phyloP scores from a whole-genome alignment of 2,888 invertebrate genomes.

The Fragum whitleyi region DNA sequence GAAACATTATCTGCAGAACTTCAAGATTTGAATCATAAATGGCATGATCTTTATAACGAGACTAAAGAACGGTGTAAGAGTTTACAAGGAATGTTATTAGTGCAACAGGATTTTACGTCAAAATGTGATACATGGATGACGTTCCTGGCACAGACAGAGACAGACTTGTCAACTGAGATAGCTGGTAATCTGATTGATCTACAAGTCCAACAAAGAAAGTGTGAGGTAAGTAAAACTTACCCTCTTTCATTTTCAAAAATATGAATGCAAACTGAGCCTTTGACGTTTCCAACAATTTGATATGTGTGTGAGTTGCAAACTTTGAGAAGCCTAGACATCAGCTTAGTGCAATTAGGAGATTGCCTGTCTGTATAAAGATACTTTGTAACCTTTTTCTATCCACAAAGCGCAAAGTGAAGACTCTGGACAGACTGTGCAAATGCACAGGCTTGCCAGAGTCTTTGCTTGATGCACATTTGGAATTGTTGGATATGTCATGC shows the following conservation, averaged over 20 bases:
- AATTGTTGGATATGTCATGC: no score
- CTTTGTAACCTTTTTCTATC: no score
- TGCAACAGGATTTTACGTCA: constrained; percentile 82
- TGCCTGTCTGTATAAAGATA: no score
- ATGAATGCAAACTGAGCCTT: neutral
- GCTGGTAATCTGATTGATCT: constrained; percentile 81
- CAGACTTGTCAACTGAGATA: constrained; percentile 78
- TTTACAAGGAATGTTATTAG: constrained; percentile 77
- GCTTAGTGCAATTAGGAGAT: no score
- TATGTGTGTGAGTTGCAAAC: no score
- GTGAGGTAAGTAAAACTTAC: constrained; percentile 75
- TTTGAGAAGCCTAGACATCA: no score
- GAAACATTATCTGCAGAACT: constrained; percentile 74
- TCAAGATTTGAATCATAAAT: constrained; percentile 79
- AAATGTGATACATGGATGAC: constrained; percentile 83
- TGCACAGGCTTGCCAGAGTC: no score
- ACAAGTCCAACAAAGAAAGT: constrained; percentile 78
- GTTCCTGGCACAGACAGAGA: constrained; percentile 82
- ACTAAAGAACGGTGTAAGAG: constrained; percentile 75
- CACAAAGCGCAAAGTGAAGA: no score
- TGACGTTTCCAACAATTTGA: no score
- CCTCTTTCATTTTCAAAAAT: neutral
- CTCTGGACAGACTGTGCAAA: no score
- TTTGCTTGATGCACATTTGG: no score
- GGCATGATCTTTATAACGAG: constrained; percentile 76